These are phyloP conservation scores for Stenurella melanura DNA, from an alignment of 2,888 invertebrate species.

Conservation along the genomic window DNA sequence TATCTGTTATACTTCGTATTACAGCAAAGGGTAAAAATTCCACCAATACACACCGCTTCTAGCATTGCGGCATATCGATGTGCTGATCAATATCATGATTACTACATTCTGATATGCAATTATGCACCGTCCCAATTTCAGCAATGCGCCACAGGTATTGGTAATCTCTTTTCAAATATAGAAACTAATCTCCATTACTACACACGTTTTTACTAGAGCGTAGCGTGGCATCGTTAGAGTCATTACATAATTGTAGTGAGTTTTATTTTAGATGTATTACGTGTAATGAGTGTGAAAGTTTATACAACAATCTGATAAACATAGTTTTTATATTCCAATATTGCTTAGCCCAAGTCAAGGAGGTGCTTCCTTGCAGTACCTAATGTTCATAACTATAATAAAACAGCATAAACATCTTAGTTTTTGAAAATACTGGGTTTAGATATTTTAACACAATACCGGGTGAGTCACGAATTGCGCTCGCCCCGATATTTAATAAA, in stretches of 20 bases:
- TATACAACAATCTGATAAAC: not conserved
- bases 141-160: slow-evolving; percentile 15
- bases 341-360: too few relatives aligned
- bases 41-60: not conserved
- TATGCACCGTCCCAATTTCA: not conserved
- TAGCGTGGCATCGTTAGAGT: not conserved
- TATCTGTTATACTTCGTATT: not conserved
- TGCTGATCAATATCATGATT: not conserved
- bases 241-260: not conserved
- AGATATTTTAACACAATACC: too few relatives aligned
- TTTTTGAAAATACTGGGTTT: too few relatives aligned
- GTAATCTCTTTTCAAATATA: slow-evolving; percentile 7
- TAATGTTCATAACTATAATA: too few relatives aligned
- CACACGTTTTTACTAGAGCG: not conserved
- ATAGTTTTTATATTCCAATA: too few relatives aligned
- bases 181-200: slow-evolving; percentile 1
- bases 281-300: not conserved
- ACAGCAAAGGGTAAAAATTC: not conserved
- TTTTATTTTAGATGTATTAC: not conserved
- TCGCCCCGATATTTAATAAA: too few relatives aligned
- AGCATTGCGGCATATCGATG: not conserved
- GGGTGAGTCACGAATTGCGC: too few relatives aligned
- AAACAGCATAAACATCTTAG: too few relatives aligned
- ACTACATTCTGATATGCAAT: slow-evolving; percentile 10
- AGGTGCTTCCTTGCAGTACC: too few relatives aligned